Base-by-base conservation (phyloP, 2,888 invertebrate genomes). In the Ormia ochracea region DNA sequence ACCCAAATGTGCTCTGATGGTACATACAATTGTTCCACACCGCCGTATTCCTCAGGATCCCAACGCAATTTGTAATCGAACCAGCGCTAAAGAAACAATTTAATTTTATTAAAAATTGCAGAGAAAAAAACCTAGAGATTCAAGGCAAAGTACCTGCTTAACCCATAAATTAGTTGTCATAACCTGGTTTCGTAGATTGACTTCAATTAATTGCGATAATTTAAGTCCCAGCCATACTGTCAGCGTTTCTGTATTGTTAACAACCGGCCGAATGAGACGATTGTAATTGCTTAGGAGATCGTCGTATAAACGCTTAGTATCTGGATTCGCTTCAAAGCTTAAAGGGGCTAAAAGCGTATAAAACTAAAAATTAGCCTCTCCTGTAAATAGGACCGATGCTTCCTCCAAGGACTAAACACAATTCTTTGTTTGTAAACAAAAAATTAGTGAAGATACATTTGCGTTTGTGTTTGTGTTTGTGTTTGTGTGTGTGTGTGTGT, bases 1-100 rank as follows among this genome's bases (percentile, higher is more conserved):
- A 97, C 91, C 98, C 98, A 98, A 86, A 98, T 97, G 87, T 97
- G 96, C 88, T 98, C 97, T 0, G 98, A 97, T 0, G 98, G 98
- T 14, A 98, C 97, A 85, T 96, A 96, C 58, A 96, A 90, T 94
- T 96, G 95, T 88, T 96, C 96, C 0, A 97, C 93, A 0, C 96
- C 97, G 0, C 96, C 97, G 85, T 97, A 97, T 84, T 97, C 96
- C 68, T 94, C 94, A 0, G 97, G 97, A 83, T 95, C 94, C 97
- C 97, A 97, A 63, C 92, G 92, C 41, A 97, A 89, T 88, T 97
- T 97, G 88, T 97, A 96, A 88, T 97, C 97, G 83, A 93, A 93
- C 97, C 97, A 97, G 93, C 95, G 95, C 96, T 97, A 89, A 23
- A 63, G n/a, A 41, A 6, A 50, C 19, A 33, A 12, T 6, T 26